phyloP scores from a whole-genome alignment of 2,113 vertebrate genomes.

The Myodes glareolus region DNA sequence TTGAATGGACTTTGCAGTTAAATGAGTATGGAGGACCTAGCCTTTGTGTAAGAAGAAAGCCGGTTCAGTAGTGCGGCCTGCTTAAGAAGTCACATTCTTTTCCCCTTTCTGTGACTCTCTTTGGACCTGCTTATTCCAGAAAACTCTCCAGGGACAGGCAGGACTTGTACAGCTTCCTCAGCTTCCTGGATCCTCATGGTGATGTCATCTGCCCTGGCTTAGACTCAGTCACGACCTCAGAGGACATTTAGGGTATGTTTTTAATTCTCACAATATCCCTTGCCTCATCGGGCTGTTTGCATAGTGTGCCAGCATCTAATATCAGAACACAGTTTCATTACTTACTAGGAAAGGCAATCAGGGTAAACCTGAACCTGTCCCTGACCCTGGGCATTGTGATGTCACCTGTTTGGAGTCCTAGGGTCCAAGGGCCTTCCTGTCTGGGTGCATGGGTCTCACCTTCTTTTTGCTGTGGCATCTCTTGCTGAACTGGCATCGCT shows the following conservation, averaged over 20 bases:
- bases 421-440: neutral
- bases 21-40: neutral
- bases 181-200: neutral
- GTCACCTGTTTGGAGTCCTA: neutral
- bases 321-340: neutral
- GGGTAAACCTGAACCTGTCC: rapidly evolving
- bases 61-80: neutral
- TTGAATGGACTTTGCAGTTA: neutral
- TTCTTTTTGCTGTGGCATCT: neutral
- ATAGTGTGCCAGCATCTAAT: neutral
- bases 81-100: neutral
- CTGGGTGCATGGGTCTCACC: neutral
- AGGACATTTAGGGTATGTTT: neutral
- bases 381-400: neutral
- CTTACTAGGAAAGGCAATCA: neutral
- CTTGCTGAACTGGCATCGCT: neutral
- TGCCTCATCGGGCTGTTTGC: neutral
- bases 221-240: neutral
- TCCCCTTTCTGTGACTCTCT: neutral
- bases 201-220: neutral
- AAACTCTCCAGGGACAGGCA: neutral
- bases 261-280: neutral
- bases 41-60: neutral
- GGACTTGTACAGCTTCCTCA: neutral
- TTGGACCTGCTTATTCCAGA: neutral